These are phyloP conservation scores for Trissolcus brochymenae DNA, from an alignment of 2,888 invertebrate species.

Conservation along the genomic window DNA sequence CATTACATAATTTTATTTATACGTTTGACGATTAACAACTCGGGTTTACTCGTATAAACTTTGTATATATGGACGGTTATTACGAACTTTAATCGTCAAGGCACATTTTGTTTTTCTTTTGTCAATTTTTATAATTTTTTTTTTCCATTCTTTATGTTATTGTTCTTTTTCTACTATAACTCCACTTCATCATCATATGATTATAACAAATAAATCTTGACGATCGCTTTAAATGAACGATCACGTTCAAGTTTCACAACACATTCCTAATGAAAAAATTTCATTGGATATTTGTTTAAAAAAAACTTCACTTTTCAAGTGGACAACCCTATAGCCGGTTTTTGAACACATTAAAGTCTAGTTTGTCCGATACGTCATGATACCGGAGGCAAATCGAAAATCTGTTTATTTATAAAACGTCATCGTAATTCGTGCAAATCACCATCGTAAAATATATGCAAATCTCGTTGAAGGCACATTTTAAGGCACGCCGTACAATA, in stretches of 20 bases:
- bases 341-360: conserved; percentile 45
- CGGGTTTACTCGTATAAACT: conserved; percentile 68
- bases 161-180: neutral
- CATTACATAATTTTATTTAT: conserved; percentile 52
- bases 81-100: conserved; percentile 71
- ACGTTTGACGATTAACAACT: conserved; percentile 67
- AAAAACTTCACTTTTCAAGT: neutral
- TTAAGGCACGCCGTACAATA: conserved; percentile 8
- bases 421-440: conserved; percentile 17
- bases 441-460: neutral
- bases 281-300: neutral
- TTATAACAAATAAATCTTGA: no score
- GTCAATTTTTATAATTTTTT: neutral
- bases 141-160: neutral
- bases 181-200: neutral
- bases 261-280: neutral
- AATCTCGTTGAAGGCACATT: conserved; percentile 21
- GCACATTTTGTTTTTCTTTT: conserved; percentile 65
- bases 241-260: neutral
- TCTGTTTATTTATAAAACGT: conserved; percentile 32
- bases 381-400: conserved; percentile 63
- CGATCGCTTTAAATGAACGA: neutral
- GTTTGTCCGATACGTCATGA: conserved; percentile 72
- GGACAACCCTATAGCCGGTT: conserved; percentile 12
- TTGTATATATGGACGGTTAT: conserved; percentile 75